Evolutionary conservation across 1,140 invertebrate species (phyloP), one percentile per base, ranked within the genome.

Genomic region (Cotesia vestalis): DNA sequence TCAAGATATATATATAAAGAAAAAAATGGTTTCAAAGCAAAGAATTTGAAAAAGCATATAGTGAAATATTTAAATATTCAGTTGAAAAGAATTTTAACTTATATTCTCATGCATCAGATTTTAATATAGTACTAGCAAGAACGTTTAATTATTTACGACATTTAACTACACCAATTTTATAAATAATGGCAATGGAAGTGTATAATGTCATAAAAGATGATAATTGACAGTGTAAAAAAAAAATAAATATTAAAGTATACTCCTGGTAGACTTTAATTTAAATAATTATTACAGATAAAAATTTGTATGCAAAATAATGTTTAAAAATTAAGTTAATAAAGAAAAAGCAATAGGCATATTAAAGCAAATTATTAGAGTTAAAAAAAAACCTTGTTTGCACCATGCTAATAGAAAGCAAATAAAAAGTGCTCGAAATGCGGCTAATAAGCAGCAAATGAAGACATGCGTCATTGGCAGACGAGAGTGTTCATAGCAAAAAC

Each of bases 401-500:
- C 14, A 66, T 71, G 38, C 14, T 34, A 66, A 57, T 66, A 66
- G 5, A 20, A 73, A 62, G 71, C 53, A 70, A 40, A 66, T 51
- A 69, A 66, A 57, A 59, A 62, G 61, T 62, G 14, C 76, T 81
- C 78, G 77, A 73, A 81, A 85, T 83, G 80, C 12, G 17, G 34
- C 14, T 63, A 61, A 34, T 55, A 20, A 71, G 20, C 38, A 64
- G 69, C 61, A 53, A 14, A 51, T 35, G 51, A 27, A 61, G 40
- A 20, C 46, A 52, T 66, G 40, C 38, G 27, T 79, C 81, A 79
- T 77, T 77, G 74, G 79, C 79, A 79, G 76, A 69, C 75, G 74
- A 76, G 72, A 81, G 66, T 69, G 40, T 79, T 81, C 78, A 82
- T 81, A 85, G 82, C 80, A 86, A 84, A 83, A 87, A 83, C 78